phyloP scores from a whole-genome alignment of 2,888 invertebrate genomes.

The Neoitamus cyanurus region DNA sequence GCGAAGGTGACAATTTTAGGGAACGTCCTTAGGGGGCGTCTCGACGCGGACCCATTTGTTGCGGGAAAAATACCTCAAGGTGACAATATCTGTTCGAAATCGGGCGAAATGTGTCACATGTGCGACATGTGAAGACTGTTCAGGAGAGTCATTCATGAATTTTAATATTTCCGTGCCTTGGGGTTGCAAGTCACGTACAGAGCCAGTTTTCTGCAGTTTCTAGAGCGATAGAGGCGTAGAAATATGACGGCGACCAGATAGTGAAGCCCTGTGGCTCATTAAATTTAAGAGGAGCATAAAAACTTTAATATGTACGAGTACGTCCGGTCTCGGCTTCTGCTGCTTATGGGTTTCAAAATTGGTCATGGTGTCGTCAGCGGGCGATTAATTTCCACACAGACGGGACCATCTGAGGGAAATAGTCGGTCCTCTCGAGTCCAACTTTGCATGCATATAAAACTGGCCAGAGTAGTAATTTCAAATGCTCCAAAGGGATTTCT shows the following conservation, averaged over 20 bases:
- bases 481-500: neutral
- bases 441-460: neutral
- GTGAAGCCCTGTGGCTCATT: neutral
- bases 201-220: slow-evolving; percentile 22
- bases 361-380: neutral
- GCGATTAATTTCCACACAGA: neutral
- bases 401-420: neutral
- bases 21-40: neutral
- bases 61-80: slow-evolving; percentile 28
- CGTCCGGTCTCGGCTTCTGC: neutral
- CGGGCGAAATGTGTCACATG: slow-evolving; percentile 16
- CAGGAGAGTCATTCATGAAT: slow-evolving; percentile 21
- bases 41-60: slow-evolving; percentile 15
- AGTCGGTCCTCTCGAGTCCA: neutral
- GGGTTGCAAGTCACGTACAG: slow-evolving; percentile 9
- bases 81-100: slow-evolving; percentile 42
- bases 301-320: neutral
- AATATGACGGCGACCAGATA: neutral
- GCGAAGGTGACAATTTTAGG: neutral
- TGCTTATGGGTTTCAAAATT: neutral
- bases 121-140: slow-evolving; percentile 25
- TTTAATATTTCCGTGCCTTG: slow-evolving; percentile 15
- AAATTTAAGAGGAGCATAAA: neutral
- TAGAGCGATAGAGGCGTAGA: neutral
- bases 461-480: neutral